These are phyloP conservation scores for Kryptopterus vitreolus DNA, from an alignment of 2,797 vertebrate genomes.

Conservation along the genomic window DNA sequence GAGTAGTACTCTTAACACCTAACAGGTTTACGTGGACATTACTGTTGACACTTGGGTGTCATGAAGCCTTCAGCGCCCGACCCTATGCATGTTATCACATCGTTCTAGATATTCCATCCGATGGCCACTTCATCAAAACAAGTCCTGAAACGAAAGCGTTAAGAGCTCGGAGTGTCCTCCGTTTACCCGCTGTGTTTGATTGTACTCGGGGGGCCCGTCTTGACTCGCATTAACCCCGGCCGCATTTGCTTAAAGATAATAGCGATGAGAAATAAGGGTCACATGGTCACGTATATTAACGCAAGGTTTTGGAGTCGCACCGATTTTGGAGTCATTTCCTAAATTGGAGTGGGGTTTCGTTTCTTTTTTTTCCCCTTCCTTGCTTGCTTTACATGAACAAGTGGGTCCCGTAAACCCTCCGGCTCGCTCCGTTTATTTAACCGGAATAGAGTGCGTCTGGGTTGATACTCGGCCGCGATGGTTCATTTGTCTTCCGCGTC, in stretches of 20 bases:
- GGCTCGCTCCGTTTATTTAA: constrained; percentile 20
- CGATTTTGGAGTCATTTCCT: neutral
- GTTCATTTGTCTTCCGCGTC: constrained; percentile 19
- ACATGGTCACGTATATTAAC: neutral
- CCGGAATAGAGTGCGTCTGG: constrained; percentile 16
- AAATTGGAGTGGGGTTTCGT: neutral
- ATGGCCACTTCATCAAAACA: neutral
- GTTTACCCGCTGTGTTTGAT: constrained; percentile 44
- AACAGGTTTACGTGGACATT: neutral
- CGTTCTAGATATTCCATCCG: constrained; percentile 17
- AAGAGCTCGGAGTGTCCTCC: constrained; percentile 13
- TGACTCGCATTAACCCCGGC: constrained; percentile 24
- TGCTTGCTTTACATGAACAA: neutral
- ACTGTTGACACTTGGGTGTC: neutral
- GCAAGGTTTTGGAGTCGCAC: neutral
- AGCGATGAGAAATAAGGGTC: constrained; percentile 10
- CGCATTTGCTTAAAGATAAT: constrained; percentile 40
- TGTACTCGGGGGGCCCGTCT: constrained; percentile 35
- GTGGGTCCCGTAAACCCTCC: constrained; percentile 18
- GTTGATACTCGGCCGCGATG: constrained; percentile 6
- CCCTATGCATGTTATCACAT: constrained; percentile 1
- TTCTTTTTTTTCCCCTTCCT: neutral
- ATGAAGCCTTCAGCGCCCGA: neutral
- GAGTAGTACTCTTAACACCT: neutral
- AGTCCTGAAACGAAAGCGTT: constrained; percentile 11